Evolutionary conservation across 2,888 invertebrate species (phyloP).

Genomic region (Tetranychus piercei): DNA sequence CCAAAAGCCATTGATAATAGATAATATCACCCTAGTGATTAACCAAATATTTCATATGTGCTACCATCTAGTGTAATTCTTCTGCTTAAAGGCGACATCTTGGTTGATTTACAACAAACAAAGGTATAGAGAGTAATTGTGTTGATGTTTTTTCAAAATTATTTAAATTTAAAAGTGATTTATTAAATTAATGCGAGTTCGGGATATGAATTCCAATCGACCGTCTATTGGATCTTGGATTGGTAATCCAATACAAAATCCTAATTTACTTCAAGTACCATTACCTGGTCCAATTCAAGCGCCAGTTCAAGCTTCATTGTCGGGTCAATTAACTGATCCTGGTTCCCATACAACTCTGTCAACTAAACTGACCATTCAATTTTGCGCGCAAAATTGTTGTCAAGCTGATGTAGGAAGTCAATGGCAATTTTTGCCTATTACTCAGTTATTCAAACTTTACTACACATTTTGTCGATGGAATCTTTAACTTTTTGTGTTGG

Average conservation of each 20-base stretch:
- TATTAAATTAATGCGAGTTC: not conserved
- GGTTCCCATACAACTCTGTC: not conserved
- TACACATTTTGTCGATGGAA: too few species aligned
- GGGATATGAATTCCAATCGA: not conserved
- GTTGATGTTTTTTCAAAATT: not conserved
- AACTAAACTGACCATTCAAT: too few species aligned
- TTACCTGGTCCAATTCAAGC: not conserved
- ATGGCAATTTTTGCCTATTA: too few species aligned
- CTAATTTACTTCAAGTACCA: not conserved
- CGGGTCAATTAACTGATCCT: not conserved
- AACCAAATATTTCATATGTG: not conserved
- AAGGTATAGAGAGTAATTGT: not conserved
- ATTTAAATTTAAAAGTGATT: not conserved
- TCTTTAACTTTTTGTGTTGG: too few species aligned
- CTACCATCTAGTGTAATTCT: not conserved
- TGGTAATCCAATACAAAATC: not conserved
- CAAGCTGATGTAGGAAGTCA: too few species aligned
- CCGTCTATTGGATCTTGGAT: not conserved
- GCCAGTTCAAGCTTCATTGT: not conserved
- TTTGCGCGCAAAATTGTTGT: too few species aligned
- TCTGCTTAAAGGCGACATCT: too few species aligned
- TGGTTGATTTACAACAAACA: too few species aligned
- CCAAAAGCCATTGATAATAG: not conserved
- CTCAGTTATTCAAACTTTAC: too few species aligned
- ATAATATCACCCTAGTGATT: not conserved